Evolutionary conservation across 2,888 invertebrate genomes (phyloP), one percentile per base, ranked within the genome.

Genomic region (Sialis lutaria): DNA sequence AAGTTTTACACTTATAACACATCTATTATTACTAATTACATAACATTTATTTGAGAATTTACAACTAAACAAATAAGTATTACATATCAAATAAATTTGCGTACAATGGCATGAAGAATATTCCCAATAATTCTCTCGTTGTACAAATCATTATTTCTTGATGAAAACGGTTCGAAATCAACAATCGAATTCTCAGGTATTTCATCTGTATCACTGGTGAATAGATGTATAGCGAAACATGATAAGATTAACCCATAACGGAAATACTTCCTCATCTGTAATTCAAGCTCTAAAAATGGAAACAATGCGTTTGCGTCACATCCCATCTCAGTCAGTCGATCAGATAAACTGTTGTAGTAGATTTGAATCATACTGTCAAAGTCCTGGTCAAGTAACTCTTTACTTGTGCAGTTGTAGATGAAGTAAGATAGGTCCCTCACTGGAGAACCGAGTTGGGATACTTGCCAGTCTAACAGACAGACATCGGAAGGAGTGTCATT

Each of bases 371-470:
- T 55, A 22, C 56, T 45, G 30, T 64, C 56, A 6, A 56, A 55
- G 32, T 60, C 50, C 35, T 56, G 50, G 13, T 53, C 49, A 5
- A 63, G 54, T 9, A 56, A 48, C n/a, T 57, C 53, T 42, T 56
- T 56, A 4, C 55, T 50, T 7, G 56, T 55, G 33, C 59, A 58
- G 4, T 58, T 57, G 48, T 58, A 62, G 7, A 64, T 53, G 51
- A 58, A 55, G 49, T 64, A 63, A 5, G 58, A 52, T 40, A 65
- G 45, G 48, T 65, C 65, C 33, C 53, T 49, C 4, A 56, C 58
- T 0, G 59, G 58, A 1, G 58, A 55, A 6, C 53, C 54, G 39
- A 52, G 48, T 6, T 54, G 50, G 6, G 53, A 49, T 22, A 57
- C 46, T 51, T 59, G 58, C 54, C 57, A 59, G 42, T 59, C 58